phyloP scores from a whole-genome alignment of 2,888 invertebrate genomes.

The Serrognathus titanus region DNA sequence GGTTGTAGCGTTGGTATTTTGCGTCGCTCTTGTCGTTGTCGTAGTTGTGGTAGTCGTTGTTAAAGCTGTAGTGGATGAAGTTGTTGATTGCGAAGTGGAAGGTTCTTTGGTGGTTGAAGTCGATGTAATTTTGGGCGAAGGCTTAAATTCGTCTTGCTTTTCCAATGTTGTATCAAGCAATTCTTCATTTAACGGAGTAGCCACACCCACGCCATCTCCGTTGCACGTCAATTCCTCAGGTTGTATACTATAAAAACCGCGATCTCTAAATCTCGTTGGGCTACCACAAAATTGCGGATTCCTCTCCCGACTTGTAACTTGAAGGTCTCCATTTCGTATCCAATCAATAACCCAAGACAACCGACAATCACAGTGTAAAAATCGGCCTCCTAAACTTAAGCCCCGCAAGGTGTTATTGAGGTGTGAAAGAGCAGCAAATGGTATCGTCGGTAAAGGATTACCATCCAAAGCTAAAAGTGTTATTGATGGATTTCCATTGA shows the following conservation, averaged over 20 bases:
- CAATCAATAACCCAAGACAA: constrained; percentile 87
- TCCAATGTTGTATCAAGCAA: constrained; percentile 24
- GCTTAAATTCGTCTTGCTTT: constrained; percentile 34
- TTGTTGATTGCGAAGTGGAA: constrained; percentile 35
- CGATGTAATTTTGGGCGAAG: constrained; percentile 37
- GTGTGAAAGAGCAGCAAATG: constrained; percentile 72
- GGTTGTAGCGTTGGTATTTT: constrained; percentile 31
- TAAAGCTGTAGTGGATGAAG: constrained; percentile 30
- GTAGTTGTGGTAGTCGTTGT: constrained; percentile 26
- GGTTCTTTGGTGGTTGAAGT: constrained; percentile 37
- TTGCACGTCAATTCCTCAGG: constrained; percentile 68
- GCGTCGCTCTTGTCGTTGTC: constrained; percentile 17
- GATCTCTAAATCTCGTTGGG: constrained; percentile 73
- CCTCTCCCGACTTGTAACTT: constrained; percentile 87
- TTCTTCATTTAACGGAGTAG: constrained; percentile 42
- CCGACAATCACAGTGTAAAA: constrained; percentile 84
- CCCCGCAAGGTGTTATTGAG: constrained; percentile 81
- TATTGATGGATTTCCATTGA: constrained; percentile 76
- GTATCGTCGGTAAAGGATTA: constrained; percentile 82
- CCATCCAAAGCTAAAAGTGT: constrained; percentile 87
- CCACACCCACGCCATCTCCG: constrained; percentile 53
- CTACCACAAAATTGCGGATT: constrained; percentile 91
- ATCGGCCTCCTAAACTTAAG: constrained; percentile 82
- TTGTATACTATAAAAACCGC: constrained; percentile 83
- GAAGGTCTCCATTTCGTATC: constrained; percentile 82